These are phyloP conservation scores for Meteorus colon DNA, from an alignment of 2,888 invertebrate species.

Conservation along the genomic window DNA sequence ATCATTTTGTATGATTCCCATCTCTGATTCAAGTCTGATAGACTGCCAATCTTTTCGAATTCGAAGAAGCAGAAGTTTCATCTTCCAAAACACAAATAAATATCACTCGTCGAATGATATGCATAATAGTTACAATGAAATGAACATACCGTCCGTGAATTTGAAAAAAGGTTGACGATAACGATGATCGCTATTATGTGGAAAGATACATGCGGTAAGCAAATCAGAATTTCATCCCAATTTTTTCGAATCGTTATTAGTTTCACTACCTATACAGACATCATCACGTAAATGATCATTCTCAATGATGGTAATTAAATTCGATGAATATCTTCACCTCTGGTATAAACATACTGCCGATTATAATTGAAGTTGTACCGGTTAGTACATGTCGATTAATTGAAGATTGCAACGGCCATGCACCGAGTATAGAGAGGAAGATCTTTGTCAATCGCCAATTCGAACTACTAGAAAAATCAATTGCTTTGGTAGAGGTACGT, in stretches of 20 bases:
- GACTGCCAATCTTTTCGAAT: constrained; percentile 24
- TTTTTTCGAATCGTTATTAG: constrained; percentile 7
- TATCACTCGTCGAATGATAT: neutral
- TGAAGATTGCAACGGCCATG: constrained; percentile 38
- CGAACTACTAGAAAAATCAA: constrained; percentile 25
- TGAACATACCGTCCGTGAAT: constrained; percentile 9
- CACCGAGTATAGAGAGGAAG: constrained; percentile 29
- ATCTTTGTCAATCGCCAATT: constrained; percentile 27
- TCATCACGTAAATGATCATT: neutral
- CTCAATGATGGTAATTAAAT: neutral
- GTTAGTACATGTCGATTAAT: neutral
- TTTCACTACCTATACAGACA: constrained; percentile 9
- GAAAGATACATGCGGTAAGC: constrained; percentile 17
- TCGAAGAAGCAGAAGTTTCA: neutral
- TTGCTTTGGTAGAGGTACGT: neutral
- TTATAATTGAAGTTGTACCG: neutral
- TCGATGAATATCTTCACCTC: constrained; percentile 23
- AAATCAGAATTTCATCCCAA: neutral
- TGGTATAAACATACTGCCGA: constrained; percentile 30
- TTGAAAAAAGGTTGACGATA: constrained; percentile 8
- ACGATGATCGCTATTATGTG: constrained; percentile 9
- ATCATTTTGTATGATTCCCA: constrained; percentile 3
- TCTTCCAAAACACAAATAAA: neutral
- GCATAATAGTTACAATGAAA: neutral
- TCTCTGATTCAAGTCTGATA: neutral